Evolutionary conservation across 2,113 vertebrate species (phyloP).

Genomic region (Elgaria multicarinata): DNA sequence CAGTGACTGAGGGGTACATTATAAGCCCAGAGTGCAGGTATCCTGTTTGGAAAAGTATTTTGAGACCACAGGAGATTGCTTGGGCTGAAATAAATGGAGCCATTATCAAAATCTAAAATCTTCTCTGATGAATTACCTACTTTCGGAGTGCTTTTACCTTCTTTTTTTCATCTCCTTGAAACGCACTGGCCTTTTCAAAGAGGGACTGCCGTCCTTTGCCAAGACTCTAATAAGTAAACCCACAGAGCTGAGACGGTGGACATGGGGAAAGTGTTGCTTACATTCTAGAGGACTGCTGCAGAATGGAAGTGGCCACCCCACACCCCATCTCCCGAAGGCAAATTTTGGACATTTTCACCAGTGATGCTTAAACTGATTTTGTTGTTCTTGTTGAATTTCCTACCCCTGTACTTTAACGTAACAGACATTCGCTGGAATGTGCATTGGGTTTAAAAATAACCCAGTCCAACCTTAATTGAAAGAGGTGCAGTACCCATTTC

Average conservation of each 20-base stretch:
- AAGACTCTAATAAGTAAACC: slow-evolving; percentile 4
- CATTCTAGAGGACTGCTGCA: background rate
- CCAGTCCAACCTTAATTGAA: background rate
- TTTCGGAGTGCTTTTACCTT: slow-evolving; percentile 47
- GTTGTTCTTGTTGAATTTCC: slow-evolving; percentile 1
- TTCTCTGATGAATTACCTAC: slow-evolving; percentile 12
- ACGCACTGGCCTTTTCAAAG: slow-evolving; percentile 4
- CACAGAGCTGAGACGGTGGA: background rate
- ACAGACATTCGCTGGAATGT: background rate
- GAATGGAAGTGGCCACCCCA: background rate
- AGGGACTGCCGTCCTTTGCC: background rate
- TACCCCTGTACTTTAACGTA: background rate
- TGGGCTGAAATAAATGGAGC: slow-evolving; percentile 51
- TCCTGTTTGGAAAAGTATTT: slow-evolving; percentile 53
- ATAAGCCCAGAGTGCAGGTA: slow-evolving; percentile 48
- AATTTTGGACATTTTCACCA: background rate
- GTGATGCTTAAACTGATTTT: slow-evolving; percentile 3
- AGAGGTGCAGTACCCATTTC: background rate
- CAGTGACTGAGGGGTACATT: slow-evolving; percentile 16
- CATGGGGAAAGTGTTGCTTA: background rate
- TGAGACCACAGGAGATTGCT: slow-evolving; percentile 59
- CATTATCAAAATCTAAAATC: slow-evolving; percentile 60
- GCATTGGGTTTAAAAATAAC: background rate
- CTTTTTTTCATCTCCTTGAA: slow-evolving; percentile 22
- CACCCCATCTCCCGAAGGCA: background rate